Percentiles rank a stretch among this genome's conserved stretches.
Evolutionary conservation across 2,888 invertebrate genomes (phyloP).

Genomic region (Drosophila peninsularis): DNA sequence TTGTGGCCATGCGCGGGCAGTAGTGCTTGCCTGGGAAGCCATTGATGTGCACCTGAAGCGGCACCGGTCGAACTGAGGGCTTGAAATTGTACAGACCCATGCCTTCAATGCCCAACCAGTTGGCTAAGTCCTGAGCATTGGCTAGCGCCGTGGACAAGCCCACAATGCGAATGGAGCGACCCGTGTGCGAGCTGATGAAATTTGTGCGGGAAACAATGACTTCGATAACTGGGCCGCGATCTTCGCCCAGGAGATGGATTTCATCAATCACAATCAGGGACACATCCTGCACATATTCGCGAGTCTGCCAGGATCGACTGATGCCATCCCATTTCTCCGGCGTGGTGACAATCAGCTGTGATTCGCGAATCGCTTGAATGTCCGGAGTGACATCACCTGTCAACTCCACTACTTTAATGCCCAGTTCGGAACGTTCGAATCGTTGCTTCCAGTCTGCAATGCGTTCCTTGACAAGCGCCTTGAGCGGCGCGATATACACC

Average conservation of each 20-base stretch:
- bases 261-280: conserved; percentile 98
- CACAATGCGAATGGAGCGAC: conserved; percentile 92
- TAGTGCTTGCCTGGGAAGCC: conserved; percentile 99
- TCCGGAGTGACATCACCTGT: conserved; percentile 97
- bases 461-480: conserved; percentile 98
- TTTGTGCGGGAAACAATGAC: conserved; percentile 99
- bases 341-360: conserved; percentile 98
- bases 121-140: conserved; percentile 97
- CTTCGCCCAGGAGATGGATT: conserved; percentile 97
- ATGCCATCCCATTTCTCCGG: conserved; percentile 99
- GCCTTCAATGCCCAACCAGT: conserved; percentile 96
- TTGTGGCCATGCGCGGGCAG: conserved; percentile 99
- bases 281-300: conserved; percentile 96
- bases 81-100: conserved; percentile 98
- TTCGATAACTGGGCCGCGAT: conserved; percentile 95
- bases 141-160: conserved; percentile 99
- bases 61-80: conserved; percentile 98
- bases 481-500: conserved; percentile 99
- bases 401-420: conserved; percentile 95
- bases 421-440: conserved; percentile 88
- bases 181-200: conserved; percentile 96
- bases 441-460: conserved; percentile 97
- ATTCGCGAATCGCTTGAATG: conserved; percentile 90
- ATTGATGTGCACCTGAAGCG: conserved; percentile 94
- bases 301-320: conserved; percentile 98